A percentile compares a stretch with the other conserved stretches of the same genome.
Evolutionary conservation across 2,888 invertebrate genomes (phyloP).

Genomic region (Blomia tropicalis): DNA sequence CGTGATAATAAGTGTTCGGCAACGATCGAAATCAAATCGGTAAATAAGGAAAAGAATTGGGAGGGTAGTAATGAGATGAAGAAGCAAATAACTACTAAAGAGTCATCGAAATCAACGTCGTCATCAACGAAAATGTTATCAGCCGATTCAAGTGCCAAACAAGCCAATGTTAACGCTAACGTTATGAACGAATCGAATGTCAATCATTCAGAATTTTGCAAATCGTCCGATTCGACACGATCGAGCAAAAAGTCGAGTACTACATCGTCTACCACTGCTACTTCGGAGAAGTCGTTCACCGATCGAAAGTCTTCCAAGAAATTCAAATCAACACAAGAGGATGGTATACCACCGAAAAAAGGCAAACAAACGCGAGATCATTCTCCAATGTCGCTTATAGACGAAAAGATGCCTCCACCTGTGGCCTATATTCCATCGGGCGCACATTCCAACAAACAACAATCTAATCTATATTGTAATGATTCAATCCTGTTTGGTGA

Average conservation of each 20-base stretch:
- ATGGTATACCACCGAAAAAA: background rate
- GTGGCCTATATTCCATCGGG: background rate
- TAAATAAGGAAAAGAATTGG: slow-evolving; percentile 25
- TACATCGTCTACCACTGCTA: background rate
- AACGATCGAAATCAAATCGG: slow-evolving; percentile 23
- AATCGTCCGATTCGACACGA: background rate
- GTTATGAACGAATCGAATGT: background rate
- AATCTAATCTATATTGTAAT: background rate
- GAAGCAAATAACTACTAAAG: slow-evolving; percentile 16
- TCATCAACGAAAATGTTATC: background rate
- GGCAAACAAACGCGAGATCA: background rate
- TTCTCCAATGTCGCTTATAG: background rate
- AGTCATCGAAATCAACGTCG: background rate
- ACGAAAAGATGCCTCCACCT: background rate
- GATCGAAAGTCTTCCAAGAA: background rate
- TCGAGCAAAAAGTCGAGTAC: slow-evolving; percentile 9
- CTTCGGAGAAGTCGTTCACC: background rate
- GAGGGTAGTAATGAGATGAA: slow-evolving; percentile 21
- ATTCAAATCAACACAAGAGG: background rate
- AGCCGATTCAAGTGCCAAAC: background rate
- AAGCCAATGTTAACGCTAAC: background rate
- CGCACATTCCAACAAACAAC: background rate
- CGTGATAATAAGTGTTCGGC: slow-evolving; percentile 20
- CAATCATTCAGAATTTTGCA: background rate
- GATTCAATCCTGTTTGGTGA: background rate